Base-by-base conservation (phyloP, 2,888 invertebrate genomes). In the Melanotus villosus region DNA sequence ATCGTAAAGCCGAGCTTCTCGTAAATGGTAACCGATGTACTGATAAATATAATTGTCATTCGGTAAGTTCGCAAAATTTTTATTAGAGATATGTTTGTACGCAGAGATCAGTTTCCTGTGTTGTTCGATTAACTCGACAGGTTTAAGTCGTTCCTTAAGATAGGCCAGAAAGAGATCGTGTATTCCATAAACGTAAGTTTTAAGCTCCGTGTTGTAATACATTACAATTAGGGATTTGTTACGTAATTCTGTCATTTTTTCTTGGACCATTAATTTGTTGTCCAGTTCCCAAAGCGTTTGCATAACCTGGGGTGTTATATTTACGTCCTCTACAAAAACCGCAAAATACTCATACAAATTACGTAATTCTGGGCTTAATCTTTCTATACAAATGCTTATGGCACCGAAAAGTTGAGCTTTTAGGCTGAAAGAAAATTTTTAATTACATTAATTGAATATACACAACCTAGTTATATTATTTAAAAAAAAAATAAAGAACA, bases 11-110 rank as follows among this genome's bases (percentile, higher is more conserved):
- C 85, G 83, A 41, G 91, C 90, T 73, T 88, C 83, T 66, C 87
- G 85, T 66, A 93, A 85, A 82, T 93, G 93, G 78, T 92, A 90
- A 0, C 92, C 93, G 56, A 93, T 87, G 78, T 91, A 92, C 32
- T 88, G 91, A 9, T 89, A 90, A 76, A 92, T 91, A 78, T 93
- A 93, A 52, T 91, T 91, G 78, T 93, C 93, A 71, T 91, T 87
- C 0, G 90, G 89, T 14, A 93, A 86, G 65, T 89, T 87, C 0
- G 89, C 85, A 21, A 87, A 87, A 74, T 88, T 86, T 5, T 84
- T 81, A 0, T 83, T 78, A 47, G 87, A 88, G 14, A 82, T 83
- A 69, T 85, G 85, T 10, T 85, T 79, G 78, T 92, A 93, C 59
- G 87, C 88, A 12, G 86, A 84, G 2, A 93, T 82, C 26, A 93